A percentile compares a stretch with the other conserved stretches of the same genome.
These are phyloP conservation scores for Lindbergichthys nudifrons DNA, from an alignment of 2,797 vertebrate genomes.

Conservation along the genomic window DNA sequence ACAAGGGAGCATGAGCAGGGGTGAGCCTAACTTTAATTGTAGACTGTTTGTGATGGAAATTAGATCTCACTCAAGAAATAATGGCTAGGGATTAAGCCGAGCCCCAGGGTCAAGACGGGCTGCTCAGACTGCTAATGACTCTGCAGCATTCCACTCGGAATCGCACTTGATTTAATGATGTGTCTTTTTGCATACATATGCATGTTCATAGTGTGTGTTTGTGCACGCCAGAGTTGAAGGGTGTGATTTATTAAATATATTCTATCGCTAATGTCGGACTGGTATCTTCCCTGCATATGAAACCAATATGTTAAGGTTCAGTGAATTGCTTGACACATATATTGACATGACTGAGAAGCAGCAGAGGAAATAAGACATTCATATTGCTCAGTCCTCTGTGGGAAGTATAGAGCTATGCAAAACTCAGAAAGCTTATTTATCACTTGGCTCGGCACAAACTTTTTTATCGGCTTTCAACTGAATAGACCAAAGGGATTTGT, in stretches of 20 bases:
- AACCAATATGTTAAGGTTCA: slow-evolving; percentile 11
- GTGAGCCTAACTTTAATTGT: slow-evolving; percentile 71
- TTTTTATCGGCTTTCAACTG: slow-evolving; percentile 45
- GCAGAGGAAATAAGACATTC: slow-evolving; percentile 41
- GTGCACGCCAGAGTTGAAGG: not conserved
- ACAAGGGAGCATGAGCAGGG: slow-evolving; percentile 36
- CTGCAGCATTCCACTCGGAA: slow-evolving; percentile 58
- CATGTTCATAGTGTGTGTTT: slow-evolving; percentile 30
- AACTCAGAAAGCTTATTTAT: slow-evolving; percentile 36
- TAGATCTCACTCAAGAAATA: slow-evolving; percentile 79
- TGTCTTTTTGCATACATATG: slow-evolving; percentile 33
- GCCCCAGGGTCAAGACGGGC: slow-evolving; percentile 72
- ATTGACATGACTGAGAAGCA: slow-evolving; percentile 8
- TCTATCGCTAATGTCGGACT: slow-evolving; percentile 12
- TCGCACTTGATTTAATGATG: slow-evolving; percentile 61
- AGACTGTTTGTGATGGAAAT: slow-evolving; percentile 69
- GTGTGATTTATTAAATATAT: slow-evolving; percentile 30
- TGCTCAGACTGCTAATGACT: slow-evolving; percentile 67
- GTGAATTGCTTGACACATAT: slow-evolving; percentile 9
- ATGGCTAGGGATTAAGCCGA: slow-evolving; percentile 70
- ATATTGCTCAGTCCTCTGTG: slow-evolving; percentile 23
- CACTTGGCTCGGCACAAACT: slow-evolving; percentile 11
- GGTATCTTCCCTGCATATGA: slow-evolving; percentile 7
- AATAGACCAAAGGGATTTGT: slow-evolving; percentile 8
- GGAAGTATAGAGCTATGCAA: slow-evolving; percentile 19